phyloP scores from a whole-genome alignment of 2,113 vertebrate species.

The Pseudorhombus dupliciocellatus region DNA sequence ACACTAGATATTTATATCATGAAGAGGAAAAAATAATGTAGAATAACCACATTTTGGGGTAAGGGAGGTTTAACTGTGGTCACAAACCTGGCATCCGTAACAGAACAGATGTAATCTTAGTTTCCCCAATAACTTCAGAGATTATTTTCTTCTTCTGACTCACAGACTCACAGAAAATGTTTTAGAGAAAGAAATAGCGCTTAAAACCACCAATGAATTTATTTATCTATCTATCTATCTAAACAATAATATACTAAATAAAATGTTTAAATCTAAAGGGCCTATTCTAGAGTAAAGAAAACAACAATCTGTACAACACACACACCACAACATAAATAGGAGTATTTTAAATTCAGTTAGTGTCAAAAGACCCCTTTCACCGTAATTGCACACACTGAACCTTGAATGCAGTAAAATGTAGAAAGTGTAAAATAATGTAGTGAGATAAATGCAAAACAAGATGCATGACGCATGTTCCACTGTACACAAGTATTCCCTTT shows the following conservation, averaged over 20 bases:
- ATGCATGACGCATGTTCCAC: neutral
- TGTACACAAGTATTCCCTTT: slow-evolving; percentile 1
- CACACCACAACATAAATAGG: too few species aligned
- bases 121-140: neutral
- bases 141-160: neutral
- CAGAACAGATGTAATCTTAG: slow-evolving; percentile 1
- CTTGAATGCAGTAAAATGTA: neutral
- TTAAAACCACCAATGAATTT: neutral
- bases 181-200: slow-evolving; percentile 5
- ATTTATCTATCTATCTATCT: too few species aligned
- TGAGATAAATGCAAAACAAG: slow-evolving; percentile 11
- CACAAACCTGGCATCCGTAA: neutral
- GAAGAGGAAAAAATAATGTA: neutral
- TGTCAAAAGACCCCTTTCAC: too few species aligned
- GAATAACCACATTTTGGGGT: neutral
- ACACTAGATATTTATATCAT: neutral
- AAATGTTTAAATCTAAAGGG: too few species aligned
- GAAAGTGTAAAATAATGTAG: neutral
- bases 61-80: neutral
- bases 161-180: neutral
- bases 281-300: too few species aligned
- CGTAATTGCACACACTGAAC: too few species aligned
- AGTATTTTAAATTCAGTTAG: too few species aligned
- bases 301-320: too few species aligned
- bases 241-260: too few species aligned